Percentiles rank a stretch among this genome's conserved stretches.
Evolutionary conservation across 2,113 vertebrate genomes (phyloP).

Genomic region (Indicator indicator): DNA sequence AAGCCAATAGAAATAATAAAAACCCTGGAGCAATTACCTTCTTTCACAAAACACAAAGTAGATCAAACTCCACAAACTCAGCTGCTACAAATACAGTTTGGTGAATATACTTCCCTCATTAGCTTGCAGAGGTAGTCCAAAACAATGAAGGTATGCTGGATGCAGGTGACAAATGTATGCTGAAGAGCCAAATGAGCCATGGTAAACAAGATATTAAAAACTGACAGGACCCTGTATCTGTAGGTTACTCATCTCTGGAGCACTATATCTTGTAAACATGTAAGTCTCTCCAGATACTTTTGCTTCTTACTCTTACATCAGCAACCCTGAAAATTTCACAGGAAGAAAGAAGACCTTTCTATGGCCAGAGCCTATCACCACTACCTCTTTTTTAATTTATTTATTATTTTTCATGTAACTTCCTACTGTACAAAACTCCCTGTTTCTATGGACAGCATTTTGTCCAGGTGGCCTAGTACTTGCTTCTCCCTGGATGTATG

Average conservation of each 20-base stretch:
- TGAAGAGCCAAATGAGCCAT: neutral
- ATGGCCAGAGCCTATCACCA: neutral
- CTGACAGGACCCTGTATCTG: neutral
- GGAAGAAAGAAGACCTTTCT: neutral
- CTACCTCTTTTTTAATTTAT: neutral
- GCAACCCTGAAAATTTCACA: neutral
- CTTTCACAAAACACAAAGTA: neutral
- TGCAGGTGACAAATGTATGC: neutral
- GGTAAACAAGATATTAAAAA: neutral
- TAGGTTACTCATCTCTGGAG: neutral
- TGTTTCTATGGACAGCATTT: neutral
- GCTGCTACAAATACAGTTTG: neutral
- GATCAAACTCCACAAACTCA: neutral
- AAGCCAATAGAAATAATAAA: neutral
- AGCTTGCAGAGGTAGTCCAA: neutral
- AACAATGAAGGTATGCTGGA: neutral
- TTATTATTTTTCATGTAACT: neutral
- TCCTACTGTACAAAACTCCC: neutral
- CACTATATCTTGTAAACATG: neutral
- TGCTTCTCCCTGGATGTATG: neutral
- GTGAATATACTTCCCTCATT: neutral
- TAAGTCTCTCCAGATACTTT: neutral
- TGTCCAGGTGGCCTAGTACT: neutral
- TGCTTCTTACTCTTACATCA: neutral
- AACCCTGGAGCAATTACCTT: neutral